phyloP scores from a whole-genome alignment of 2,113 vertebrate species.

The Alectura lathami region DNA sequence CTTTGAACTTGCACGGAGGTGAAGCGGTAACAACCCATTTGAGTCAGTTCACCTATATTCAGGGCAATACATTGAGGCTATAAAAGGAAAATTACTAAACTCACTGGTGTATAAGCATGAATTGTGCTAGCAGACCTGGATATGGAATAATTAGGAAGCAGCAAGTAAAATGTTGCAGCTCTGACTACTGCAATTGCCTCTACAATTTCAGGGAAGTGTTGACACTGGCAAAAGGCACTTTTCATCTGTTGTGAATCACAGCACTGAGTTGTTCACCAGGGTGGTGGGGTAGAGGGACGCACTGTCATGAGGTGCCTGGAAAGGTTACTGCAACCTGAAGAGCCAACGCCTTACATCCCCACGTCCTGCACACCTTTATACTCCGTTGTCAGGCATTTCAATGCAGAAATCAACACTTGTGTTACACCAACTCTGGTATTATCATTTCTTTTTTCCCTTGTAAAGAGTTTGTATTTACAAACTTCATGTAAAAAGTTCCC shows the following conservation, averaged over 20 bases:
- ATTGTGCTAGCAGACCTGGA: not conserved
- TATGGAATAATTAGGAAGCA: constrained; percentile 17
- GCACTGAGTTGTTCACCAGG: not conserved
- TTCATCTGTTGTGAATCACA: not conserved
- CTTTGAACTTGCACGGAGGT: not conserved
- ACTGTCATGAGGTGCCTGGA: not conserved
- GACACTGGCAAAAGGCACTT: not conserved
- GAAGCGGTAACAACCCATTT: constrained; percentile 25
- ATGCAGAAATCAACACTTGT: not conserved
- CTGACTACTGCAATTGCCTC: not conserved
- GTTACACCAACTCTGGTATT: not conserved
- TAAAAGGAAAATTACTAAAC: constrained; percentile 53
- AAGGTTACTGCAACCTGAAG: not conserved
- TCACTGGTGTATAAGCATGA: not conserved
- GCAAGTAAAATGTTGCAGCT: not conserved
- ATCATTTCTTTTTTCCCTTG: not conserved
- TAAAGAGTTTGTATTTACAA: not conserved
- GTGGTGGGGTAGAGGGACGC: not conserved
- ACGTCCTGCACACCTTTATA: not conserved
- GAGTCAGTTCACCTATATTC: constrained; percentile 33
- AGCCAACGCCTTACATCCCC: not conserved
- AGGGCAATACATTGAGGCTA: not conserved
- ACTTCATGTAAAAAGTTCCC: not conserved
- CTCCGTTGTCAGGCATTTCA: not conserved
- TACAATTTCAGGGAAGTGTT: not conserved